Evolutionary conservation across 1,140 invertebrate species (phyloP).

Genomic region (Bombus breviceps): DNA sequence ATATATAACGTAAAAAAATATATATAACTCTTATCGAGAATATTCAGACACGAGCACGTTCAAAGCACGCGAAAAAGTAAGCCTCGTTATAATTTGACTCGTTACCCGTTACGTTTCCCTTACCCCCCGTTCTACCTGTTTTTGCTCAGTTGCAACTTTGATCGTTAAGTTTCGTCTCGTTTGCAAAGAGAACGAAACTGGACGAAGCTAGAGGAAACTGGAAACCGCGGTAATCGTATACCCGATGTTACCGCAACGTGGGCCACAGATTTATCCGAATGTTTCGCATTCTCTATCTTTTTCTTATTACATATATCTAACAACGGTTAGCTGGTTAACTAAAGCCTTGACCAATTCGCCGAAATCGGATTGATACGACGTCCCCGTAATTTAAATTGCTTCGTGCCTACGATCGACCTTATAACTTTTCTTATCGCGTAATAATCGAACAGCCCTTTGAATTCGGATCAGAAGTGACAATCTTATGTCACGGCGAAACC

Average conservation of each 20-base stretch:
- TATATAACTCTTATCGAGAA: not conserved
- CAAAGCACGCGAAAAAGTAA: not conserved
- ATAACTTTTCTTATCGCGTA: not conserved
- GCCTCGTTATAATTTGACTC: not conserved
- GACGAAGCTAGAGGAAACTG: conserved; percentile 13
- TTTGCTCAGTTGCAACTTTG: not conserved
- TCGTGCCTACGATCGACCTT: not conserved
- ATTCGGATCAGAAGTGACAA: not conserved
- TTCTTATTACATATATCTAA: not conserved
- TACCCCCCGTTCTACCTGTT: not conserved
- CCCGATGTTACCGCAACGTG: conserved; percentile 19
- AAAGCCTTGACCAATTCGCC: not conserved
- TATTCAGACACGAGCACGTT: not conserved
- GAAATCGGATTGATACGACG: not conserved
- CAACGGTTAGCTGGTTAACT: not conserved
- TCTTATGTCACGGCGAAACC: not conserved
- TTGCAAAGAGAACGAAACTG: conserved; percentile 6
- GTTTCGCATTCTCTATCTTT: not conserved
- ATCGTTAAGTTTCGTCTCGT: conserved; percentile 14
- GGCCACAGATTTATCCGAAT: not conserved
- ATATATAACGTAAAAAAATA: not conserved
- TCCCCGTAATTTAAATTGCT: not conserved
- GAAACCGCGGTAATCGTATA: conserved; percentile 29
- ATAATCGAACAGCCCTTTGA: not conserved
- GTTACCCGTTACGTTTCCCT: conserved; percentile 1